phyloP scores from a whole-genome alignment of 2,113 vertebrate species.

The Microtus richardsoni region DNA sequence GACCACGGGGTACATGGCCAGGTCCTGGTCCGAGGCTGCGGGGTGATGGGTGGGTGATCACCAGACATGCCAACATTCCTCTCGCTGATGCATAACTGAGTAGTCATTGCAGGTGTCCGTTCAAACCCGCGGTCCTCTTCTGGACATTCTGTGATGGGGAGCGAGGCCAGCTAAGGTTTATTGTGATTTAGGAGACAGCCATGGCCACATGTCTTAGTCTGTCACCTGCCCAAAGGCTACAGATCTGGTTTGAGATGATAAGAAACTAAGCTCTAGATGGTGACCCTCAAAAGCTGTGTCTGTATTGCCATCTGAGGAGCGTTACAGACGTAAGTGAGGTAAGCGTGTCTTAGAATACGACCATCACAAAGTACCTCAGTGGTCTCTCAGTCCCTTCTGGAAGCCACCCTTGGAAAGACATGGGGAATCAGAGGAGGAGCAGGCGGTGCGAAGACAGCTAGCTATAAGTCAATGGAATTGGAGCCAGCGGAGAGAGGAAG shows the following conservation, averaged over 20 bases:
- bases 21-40: background rate
- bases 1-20: background rate
- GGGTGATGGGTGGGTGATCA: background rate
- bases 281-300: background rate
- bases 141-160: background rate
- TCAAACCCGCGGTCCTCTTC: background rate
- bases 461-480: background rate
- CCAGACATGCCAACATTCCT: background rate
- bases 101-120: background rate
- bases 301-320: background rate
- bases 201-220: background rate
- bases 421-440: background rate
- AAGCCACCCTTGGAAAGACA: background rate
- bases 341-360: background rate
- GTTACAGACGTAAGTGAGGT: background rate
- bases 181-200: background rate
- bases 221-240: background rate
- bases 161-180: background rate
- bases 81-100: background rate
- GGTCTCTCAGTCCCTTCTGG: background rate
- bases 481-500: background rate
- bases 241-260: background rate
- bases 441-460: background rate
- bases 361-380: background rate
- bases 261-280: background rate